phyloP scores from a whole-genome alignment of 2,888 invertebrate species.

The Drosophila sordidula region DNA sequence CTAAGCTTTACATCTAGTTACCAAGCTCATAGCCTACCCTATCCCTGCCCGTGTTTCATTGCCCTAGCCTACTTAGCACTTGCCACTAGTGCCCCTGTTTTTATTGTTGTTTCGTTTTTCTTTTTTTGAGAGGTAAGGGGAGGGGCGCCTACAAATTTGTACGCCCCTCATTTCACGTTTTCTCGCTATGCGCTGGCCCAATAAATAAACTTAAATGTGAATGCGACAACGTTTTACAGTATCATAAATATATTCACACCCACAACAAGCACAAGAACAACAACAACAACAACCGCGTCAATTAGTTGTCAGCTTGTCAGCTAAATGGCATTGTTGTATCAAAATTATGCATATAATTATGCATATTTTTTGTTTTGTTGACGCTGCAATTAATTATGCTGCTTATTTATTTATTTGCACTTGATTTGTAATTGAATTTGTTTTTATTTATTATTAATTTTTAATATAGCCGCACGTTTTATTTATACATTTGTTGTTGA shows the following conservation, averaged over 20 bases:
- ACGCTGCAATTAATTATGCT: slow-evolving; percentile 41
- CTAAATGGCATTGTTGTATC: slow-evolving; percentile 39
- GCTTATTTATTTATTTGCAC: slow-evolving; percentile 28
- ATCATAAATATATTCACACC: slow-evolving; percentile 63
- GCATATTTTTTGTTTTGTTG: slow-evolving; percentile 19
- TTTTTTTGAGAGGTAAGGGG: neutral
- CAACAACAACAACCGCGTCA: slow-evolving; percentile 21
- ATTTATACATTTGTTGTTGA: neutral
- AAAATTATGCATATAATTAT: slow-evolving; percentile 38
- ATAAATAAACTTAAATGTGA: slow-evolving; percentile 69
- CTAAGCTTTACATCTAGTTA: slow-evolving; percentile 20
- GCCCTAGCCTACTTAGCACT: slow-evolving; percentile 3
- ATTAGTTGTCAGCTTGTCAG: slow-evolving; percentile 50
- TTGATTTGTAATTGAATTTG: slow-evolving; percentile 19
- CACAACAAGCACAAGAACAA: slow-evolving; percentile 25
- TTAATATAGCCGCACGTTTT: neutral
- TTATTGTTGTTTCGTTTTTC: neutral
- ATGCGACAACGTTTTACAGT: slow-evolving; percentile 56
- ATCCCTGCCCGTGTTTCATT: neutral
- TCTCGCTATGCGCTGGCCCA: slow-evolving; percentile 41
- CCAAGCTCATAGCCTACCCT: neutral
- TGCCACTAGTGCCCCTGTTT: slow-evolving; percentile 35
- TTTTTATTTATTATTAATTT: slow-evolving; percentile 16
- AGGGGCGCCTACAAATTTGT: slow-evolving; percentile 5
- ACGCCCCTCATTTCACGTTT: slow-evolving; percentile 45